Conservation (phyloP, 2,888 invertebrate genomes). For the Leptinotarsa rubiginosa region DNA sequence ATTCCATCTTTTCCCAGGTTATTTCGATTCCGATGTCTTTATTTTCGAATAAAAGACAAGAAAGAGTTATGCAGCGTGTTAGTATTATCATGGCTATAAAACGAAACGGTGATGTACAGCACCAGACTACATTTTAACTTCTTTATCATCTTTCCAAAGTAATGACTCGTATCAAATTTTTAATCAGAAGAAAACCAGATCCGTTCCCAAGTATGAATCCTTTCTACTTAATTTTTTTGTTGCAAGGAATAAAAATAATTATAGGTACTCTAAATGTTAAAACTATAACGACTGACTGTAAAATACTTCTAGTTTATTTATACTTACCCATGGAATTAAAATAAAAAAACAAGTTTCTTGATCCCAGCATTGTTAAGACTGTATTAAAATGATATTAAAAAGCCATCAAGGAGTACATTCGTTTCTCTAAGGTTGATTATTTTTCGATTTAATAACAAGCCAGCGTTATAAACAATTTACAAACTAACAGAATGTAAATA, state of each 20-base stretch:
- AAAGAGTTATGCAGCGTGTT: neutral
- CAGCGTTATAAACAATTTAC: slow-evolving; percentile 32
- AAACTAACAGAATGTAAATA: slow-evolving; percentile 28
- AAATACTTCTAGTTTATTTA: slow-evolving; percentile 22
- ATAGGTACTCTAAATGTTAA: slow-evolving; percentile 16
- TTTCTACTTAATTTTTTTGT: slow-evolving; percentile 1
- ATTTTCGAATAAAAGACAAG: neutral
- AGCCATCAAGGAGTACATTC: slow-evolving; percentile 36
- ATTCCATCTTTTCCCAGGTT: neutral
- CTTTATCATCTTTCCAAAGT: slow-evolving; percentile 25
- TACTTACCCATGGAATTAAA: slow-evolving; percentile 1
- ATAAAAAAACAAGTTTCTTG: slow-evolving; percentile 8
- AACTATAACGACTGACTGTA: slow-evolving; percentile 12
- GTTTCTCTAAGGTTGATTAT: slow-evolving; percentile 12
- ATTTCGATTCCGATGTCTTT: neutral
- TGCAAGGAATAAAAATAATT: slow-evolving; percentile 16
- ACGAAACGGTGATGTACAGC: neutral
- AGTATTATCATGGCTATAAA: neutral
- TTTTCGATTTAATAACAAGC: slow-evolving; percentile 25
- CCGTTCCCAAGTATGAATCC: neutral
- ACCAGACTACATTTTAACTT: slow-evolving; percentile 18
- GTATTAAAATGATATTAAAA: slow-evolving; percentile 47
- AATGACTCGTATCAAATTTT: slow-evolving; percentile 35
- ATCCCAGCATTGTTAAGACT: slow-evolving; percentile 36
- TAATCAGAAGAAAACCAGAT: slow-evolving; percentile 29